These are phyloP conservation scores for Spicauda simplicius DNA, from an alignment of 2,888 invertebrate species.

Conservation along the genomic window DNA sequence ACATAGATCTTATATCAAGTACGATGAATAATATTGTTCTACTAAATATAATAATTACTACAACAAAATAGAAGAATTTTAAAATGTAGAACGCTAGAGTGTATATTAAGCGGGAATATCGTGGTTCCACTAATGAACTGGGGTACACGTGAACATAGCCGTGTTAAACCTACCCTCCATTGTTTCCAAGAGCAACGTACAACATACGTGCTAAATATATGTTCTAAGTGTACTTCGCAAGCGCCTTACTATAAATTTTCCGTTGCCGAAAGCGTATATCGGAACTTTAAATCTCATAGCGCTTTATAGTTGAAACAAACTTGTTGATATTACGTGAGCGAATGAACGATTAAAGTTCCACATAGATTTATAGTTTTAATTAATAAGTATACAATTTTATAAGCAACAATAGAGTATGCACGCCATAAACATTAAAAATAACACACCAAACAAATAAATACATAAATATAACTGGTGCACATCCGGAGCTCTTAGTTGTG, in stretches of 20 bases:
- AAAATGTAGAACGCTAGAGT: slow-evolving; percentile 13
- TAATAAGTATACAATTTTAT: too few relatives aligned
- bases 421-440: too few relatives aligned
- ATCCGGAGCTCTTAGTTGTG: too few relatives aligned
- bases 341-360: slow-evolving; percentile 40
- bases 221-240: slow-evolving; percentile 54
- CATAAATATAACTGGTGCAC: too few relatives aligned
- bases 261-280: slow-evolving; percentile 42
- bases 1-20: too few relatives aligned
- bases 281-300: slow-evolving; percentile 36
- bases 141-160: slow-evolving; percentile 40
- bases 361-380: too few relatives aligned
- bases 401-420: too few relatives aligned
- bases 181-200: slow-evolving; percentile 60
- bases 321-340: slow-evolving; percentile 16
- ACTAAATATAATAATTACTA: too few relatives aligned
- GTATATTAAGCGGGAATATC: slow-evolving; percentile 8
- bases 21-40: too few relatives aligned
- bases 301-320: slow-evolving; percentile 19
- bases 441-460: too few relatives aligned
- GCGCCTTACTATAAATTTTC: slow-evolving; percentile 65
- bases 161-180: slow-evolving; percentile 63
- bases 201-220: slow-evolving; percentile 31
- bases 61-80: background rate
- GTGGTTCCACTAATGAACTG: slow-evolving; percentile 52